Evolutionary conservation across 2,888 invertebrate species (phyloP).

Genomic region (Neoaliturus tenellus): DNA sequence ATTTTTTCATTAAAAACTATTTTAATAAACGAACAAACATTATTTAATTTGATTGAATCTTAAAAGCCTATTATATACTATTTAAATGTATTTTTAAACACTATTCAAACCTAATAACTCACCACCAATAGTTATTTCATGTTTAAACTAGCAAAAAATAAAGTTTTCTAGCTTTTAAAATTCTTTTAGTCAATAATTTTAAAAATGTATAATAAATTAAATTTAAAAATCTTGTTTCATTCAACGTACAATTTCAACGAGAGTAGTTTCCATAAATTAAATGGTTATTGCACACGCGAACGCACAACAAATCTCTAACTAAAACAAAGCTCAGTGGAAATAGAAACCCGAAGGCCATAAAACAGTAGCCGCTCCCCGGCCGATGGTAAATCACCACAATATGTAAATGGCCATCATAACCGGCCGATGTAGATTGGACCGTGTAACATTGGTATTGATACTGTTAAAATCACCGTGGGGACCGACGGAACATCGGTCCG

Average conservation of each 20-base stretch:
- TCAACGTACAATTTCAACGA: not conserved
- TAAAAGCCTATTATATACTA: too few species aligned
- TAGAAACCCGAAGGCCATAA: conserved; percentile 19
- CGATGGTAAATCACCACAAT: conserved; percentile 27
- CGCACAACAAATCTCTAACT: conserved; percentile 13
- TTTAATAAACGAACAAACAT: too few species aligned
- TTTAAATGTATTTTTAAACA: too few species aligned
- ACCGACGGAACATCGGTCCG: not conserved
- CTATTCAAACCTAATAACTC: too few species aligned
- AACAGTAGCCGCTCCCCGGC: not conserved
- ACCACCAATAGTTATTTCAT: not conserved
- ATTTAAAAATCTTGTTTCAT: too few species aligned
- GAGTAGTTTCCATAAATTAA: not conserved
- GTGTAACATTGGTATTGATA: conserved; percentile 43
- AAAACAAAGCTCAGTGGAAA: conserved; percentile 22
- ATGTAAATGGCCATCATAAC: conserved; percentile 45
- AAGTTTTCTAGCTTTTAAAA: too few species aligned
- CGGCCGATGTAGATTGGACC: conserved; percentile 24
- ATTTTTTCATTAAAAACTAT: too few species aligned
- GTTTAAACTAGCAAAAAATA: too few species aligned
- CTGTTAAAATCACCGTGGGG: conserved; percentile 49
- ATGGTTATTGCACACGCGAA: too few species aligned
- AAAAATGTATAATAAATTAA: too few species aligned
- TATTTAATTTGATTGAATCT: too few species aligned
- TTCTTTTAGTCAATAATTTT: too few species aligned